These are phyloP conservation scores for Heliconius nattereri DNA, from an alignment of 1,140 invertebrate species.

Conservation along the genomic window DNA sequence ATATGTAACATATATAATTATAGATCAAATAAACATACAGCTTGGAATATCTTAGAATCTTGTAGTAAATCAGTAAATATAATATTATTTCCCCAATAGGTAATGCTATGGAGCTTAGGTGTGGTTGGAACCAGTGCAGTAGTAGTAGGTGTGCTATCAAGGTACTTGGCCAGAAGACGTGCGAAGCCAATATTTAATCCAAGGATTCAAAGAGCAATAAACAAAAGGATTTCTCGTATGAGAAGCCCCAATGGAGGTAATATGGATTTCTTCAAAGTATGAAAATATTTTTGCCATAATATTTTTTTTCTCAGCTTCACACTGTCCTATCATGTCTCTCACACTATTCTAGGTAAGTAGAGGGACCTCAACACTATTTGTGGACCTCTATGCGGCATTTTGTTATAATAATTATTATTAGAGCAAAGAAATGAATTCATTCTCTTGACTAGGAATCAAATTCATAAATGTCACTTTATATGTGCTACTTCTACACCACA, in stretches of 20 bases:
- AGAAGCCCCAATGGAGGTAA: constrained; percentile 84
- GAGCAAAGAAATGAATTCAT: no score
- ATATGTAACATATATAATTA: no score
- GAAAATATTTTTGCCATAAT: neutral
- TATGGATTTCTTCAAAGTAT: neutral
- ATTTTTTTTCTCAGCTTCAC: neutral
- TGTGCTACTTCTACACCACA: no score
- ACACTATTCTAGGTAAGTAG: no score
- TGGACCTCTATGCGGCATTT: no score
- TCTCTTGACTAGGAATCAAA: no score
- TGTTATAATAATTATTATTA: no score
- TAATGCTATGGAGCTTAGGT: constrained; percentile 78
- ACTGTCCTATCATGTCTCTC: no score
- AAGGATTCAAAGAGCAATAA: constrained; percentile 79
- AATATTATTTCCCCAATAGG: constrained; percentile 51
- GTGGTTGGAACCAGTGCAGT: constrained; percentile 82
- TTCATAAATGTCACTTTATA: no score
- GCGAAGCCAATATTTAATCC: constrained; percentile 78
- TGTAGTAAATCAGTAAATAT: neutral
- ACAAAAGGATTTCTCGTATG: constrained; percentile 82
- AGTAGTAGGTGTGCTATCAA: constrained; percentile 83
- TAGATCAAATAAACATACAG: no score
- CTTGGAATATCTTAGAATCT: neutral
- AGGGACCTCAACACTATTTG: no score
- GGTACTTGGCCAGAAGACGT: constrained; percentile 83